Percentiles rank a stretch among this genome's conserved stretches.
These are phyloP conservation scores for Agelaius tricolor DNA, from an alignment of 2,113 vertebrate species.

Conservation along the genomic window DNA sequence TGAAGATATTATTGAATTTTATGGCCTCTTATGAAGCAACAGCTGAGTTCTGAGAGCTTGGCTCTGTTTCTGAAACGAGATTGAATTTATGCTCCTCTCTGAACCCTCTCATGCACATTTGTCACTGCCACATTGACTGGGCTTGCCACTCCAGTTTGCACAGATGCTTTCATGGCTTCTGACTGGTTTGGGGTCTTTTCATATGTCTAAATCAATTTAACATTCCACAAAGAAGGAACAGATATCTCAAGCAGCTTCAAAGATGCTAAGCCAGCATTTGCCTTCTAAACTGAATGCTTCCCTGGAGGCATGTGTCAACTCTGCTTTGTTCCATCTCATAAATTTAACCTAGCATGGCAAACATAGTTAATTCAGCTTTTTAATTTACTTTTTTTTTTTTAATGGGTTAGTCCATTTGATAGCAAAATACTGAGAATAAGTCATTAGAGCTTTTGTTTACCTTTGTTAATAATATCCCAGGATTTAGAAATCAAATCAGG, in stretches of 20 bases:
- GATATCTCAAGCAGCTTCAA: constrained; percentile 25
- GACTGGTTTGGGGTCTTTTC: constrained; percentile 22
- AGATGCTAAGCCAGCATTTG: constrained; percentile 30
- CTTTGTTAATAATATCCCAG: background rate
- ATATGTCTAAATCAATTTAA: background rate
- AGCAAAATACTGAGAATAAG: background rate
- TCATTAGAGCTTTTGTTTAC: background rate
- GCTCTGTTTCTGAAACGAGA: background rate
- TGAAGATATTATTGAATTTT: background rate
- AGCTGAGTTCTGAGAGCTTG: background rate
- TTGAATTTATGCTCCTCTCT: background rate
- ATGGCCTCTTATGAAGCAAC: background rate
- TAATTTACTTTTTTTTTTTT: background rate
- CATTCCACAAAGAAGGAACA: constrained; percentile 18
- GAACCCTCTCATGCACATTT: background rate
- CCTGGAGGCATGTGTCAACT: constrained; percentile 12
- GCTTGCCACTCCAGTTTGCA: background rate
- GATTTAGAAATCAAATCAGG: background rate
- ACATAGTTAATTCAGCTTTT: constrained; percentile 41
- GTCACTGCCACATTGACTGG: background rate
- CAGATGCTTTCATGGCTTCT: background rate
- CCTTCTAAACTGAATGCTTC: constrained; percentile 9
- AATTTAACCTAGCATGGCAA: constrained; percentile 46
- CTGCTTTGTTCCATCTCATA: constrained; percentile 54
- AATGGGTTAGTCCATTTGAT: constrained; percentile 1